phyloP scores from a whole-genome alignment of 2,113 vertebrate species.

The Arenaria interpres region DNA sequence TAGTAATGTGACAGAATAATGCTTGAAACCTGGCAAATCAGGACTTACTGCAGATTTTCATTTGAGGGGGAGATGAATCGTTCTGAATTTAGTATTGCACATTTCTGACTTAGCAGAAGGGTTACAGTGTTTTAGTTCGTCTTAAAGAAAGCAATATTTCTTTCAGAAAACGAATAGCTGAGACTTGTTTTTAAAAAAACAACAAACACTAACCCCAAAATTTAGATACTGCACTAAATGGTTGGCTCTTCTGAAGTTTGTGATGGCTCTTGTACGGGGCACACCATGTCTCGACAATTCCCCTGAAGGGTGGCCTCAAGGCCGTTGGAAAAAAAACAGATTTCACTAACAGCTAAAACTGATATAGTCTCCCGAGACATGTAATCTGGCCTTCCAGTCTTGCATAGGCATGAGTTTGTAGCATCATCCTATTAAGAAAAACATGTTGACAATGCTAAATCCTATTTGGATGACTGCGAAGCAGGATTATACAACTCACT shows the following conservation, averaged over 20 bases:
- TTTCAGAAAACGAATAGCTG: not conserved
- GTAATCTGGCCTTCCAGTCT: conserved; percentile 49
- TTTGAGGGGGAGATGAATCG: accelerated
- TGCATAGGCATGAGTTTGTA: conserved; percentile 33
- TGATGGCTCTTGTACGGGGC: not conserved
- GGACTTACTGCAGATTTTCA: not conserved
- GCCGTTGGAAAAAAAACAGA: not conserved
- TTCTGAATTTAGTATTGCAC: not conserved
- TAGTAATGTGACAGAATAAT: not conserved
- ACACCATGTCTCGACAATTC: not conserved
- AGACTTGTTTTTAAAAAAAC: not conserved
- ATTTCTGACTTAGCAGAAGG: not conserved
- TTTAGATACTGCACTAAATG: not conserved
- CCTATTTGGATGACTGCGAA: conserved; percentile 59
- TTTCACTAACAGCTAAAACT: not conserved
- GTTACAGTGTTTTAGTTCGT: not conserved
- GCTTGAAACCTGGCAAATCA: not conserved
- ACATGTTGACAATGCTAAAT: conserved; percentile 63
- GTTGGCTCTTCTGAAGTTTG: not conserved
- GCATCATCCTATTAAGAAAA: conserved; percentile 60
- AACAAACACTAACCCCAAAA: too few relatives aligned
- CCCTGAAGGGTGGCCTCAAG: not conserved
- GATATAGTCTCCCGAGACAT: not conserved
- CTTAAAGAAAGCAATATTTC: not conserved
- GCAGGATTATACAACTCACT: conserved; percentile 59